Percentiles rank a stretch among this genome's conserved stretches.
phyloP scores from a whole-genome alignment of 2,888 invertebrate species.

The Ormyrus labotus region DNA sequence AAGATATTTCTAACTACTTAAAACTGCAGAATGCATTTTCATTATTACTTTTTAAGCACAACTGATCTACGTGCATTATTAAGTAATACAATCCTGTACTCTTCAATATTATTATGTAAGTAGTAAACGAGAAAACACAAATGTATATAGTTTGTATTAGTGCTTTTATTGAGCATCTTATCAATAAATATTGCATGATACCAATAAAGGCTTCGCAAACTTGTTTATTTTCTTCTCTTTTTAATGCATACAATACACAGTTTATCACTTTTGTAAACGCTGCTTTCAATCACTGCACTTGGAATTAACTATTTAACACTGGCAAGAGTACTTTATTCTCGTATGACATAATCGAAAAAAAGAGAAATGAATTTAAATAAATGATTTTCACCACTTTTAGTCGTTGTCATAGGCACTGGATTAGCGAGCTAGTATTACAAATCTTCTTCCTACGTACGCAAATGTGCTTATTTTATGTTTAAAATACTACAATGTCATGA shows the following conservation, averaged over 20 bases:
- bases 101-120: constrained; percentile 23
- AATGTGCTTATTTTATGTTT: constrained; percentile 34
- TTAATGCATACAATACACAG: constrained; percentile 29
- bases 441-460: constrained; percentile 30
- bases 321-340: constrained; percentile 43
- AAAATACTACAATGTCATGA: constrained; percentile 48
- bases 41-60: constrained; percentile 25
- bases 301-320: constrained; percentile 48
- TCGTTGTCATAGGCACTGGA: constrained; percentile 53
- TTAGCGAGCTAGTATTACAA: constrained; percentile 52
- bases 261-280: constrained; percentile 41
- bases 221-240: constrained; percentile 26
- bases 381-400: constrained; percentile 32
- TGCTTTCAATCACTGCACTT: constrained; percentile 37
- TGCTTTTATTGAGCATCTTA: constrained; percentile 55
- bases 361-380: constrained; percentile 35
- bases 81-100: constrained; percentile 9
- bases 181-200: constrained; percentile 53
- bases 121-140: constrained; percentile 16
- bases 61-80: neutral
- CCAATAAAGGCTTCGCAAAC: constrained; percentile 38
- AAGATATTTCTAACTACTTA: constrained; percentile 42
- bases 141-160: constrained; percentile 48
- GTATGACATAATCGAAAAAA: constrained; percentile 16
- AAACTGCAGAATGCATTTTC: constrained; percentile 26